A percentile compares a stretch with the other conserved stretches of the same genome.
Evolutionary conservation across 1,140 invertebrate species (phyloP).

Genomic region (Steinernema feltiae): DNA sequence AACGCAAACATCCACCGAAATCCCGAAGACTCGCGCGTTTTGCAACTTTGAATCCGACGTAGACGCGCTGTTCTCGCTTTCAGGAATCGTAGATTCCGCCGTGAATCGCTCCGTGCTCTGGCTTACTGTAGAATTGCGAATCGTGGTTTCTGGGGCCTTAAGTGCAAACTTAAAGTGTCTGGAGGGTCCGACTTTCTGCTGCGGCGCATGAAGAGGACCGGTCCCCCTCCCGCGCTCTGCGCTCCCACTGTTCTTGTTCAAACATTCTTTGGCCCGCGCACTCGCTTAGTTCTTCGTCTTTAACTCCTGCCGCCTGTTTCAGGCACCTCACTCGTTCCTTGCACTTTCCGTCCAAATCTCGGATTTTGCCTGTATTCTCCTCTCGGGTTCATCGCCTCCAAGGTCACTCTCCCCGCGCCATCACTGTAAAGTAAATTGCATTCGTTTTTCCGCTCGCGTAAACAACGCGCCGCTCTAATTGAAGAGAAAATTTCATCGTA

Average conservation of each 20-base stretch:
- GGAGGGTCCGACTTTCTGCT: neutral
- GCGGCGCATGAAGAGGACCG: slow-evolving; percentile 8
- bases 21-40: neutral
- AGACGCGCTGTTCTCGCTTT: no score
- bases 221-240: neutral
- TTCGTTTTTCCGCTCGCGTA: slow-evolving; percentile 3
- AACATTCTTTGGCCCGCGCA: slow-evolving; percentile 2
- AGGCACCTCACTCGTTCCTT: neutral
- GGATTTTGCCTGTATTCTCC: neutral
- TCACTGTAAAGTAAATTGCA: slow-evolving; percentile 1
- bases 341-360: neutral
- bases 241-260: slow-evolving; percentile 6
- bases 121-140: no score
- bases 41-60: no score
- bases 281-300: neutral
- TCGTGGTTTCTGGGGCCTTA: neutral
- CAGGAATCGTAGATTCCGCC: no score
- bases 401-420: neutral
- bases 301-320: slow-evolving; percentile 2
- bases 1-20: neutral
- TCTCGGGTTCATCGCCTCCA: slow-evolving; percentile 6
- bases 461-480: slow-evolving; percentile 7
- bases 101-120: no score
- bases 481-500: no score
- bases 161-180: slow-evolving; percentile 11